Evolutionary conservation across 2,888 invertebrate genomes (phyloP).

Genomic region (Bellardia pandia): DNA sequence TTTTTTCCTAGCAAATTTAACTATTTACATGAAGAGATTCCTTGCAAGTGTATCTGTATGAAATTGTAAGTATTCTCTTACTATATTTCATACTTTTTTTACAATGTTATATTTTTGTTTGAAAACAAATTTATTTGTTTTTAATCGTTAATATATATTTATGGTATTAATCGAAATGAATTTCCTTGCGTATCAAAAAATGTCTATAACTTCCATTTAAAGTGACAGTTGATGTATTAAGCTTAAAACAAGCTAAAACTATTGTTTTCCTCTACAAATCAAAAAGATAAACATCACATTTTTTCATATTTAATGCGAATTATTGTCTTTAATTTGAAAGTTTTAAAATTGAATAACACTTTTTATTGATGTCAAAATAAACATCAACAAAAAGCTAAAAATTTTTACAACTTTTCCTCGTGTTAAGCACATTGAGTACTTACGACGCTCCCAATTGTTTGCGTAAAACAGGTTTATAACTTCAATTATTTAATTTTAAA

Average conservation of each 20-base stretch:
- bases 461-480: conserved; percentile 28
- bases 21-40: too few relatives aligned
- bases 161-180: too few relatives aligned
- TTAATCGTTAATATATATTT: too few relatives aligned
- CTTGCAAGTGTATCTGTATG: too few relatives aligned
- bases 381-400: not conserved
- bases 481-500: conserved; percentile 34
- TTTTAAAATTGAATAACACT: not conserved
- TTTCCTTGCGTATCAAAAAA: too few relatives aligned
- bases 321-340: not conserved
- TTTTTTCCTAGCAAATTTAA: too few relatives aligned
- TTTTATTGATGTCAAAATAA: not conserved
- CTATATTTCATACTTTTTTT: too few relatives aligned
- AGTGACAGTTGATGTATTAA: not conserved
- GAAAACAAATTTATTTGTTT: too few relatives aligned
- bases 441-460: not conserved
- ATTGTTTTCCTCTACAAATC: not conserved
- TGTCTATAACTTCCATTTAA: not conserved
- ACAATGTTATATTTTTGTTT: too few relatives aligned
- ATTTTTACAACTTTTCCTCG: conserved; percentile 13
- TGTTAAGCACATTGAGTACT: not conserved
- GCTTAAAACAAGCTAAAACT: not conserved
- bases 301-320: not conserved
- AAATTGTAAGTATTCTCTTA: too few relatives aligned
- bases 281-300: not conserved